phyloP scores from a whole-genome alignment of 2,888 invertebrate species.

The Chymomyza amoena region DNA sequence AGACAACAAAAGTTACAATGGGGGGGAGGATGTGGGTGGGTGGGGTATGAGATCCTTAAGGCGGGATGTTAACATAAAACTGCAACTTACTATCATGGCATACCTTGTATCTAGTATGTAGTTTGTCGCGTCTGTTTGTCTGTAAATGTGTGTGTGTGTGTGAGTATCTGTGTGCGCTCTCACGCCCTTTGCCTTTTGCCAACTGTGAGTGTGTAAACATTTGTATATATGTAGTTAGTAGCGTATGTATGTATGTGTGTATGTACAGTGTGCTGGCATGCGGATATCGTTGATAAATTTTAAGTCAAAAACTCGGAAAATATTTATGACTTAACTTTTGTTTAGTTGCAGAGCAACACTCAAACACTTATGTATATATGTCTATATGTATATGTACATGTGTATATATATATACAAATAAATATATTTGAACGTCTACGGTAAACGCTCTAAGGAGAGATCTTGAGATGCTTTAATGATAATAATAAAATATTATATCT shows the following conservation, averaged over 20 bases:
- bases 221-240: not conserved
- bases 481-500: no score
- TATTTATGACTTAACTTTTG: conserved; percentile 74
- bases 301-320: conserved; percentile 71
- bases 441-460: not conserved
- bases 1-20: conserved; percentile 1
- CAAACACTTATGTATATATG: not conserved
- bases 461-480: no score
- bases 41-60: not conserved
- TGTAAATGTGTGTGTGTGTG: not conserved
- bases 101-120: not conserved
- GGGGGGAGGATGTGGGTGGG: not conserved
- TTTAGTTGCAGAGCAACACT: conserved; percentile 66
- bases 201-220: conserved; percentile 18
- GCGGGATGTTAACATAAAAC: conserved; percentile 3
- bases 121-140: conserved; percentile 5
- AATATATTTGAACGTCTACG: not conserved
- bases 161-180: conserved; percentile 11
- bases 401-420: not conserved
- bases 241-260: conserved; percentile 20
- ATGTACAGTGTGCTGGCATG: conserved; percentile 23
- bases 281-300: conserved; percentile 74
- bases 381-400: no score
- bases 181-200: conserved; percentile 13
- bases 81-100: conserved; percentile 1